phyloP scores from a whole-genome alignment of 2,113 vertebrate genomes.

The Burhinus oedicnemus region DNA sequence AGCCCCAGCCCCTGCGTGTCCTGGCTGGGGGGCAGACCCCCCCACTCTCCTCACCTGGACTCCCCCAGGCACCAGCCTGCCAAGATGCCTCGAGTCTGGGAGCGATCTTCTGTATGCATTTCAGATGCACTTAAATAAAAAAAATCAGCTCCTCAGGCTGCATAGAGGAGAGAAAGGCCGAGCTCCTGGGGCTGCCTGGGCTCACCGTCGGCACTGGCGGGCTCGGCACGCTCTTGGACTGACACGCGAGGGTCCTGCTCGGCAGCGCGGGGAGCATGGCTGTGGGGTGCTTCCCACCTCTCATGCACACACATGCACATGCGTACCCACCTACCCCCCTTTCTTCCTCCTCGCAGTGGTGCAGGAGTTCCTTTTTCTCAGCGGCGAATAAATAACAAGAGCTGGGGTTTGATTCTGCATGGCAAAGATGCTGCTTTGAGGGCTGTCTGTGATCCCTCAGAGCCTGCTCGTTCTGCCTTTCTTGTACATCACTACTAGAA shows the following conservation, averaged over 20 bases:
- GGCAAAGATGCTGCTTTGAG: not conserved
- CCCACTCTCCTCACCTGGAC: rapidly evolving
- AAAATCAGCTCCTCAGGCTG: not conserved
- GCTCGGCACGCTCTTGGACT: rapidly evolving
- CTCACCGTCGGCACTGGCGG: rapidly evolving
- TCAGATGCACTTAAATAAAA: not conserved
- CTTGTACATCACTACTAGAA: not conserved
- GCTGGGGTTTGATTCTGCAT: not conserved
- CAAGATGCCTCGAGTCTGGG: not conserved
- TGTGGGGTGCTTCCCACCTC: not conserved
- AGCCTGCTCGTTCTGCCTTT: not conserved
- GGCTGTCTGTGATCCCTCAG: not conserved
- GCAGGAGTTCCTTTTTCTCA: not conserved
- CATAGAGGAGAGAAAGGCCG: not conserved
- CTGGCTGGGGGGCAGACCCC: not conserved
- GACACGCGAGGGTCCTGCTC: rapidly evolving
- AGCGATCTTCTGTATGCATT: not conserved
- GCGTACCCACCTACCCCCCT: too few relatives aligned
- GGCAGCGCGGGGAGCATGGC: rapidly evolving
- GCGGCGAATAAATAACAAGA: not conserved
- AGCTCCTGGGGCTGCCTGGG: not conserved
- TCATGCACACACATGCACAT: rapidly evolving
- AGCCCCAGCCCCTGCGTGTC: not conserved
- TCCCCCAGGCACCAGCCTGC: not conserved
- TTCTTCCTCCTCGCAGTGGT: not conserved